Evolutionary conservation across 1,140 invertebrate species (phyloP).

Genomic region (Eulimnadia texana): DNA sequence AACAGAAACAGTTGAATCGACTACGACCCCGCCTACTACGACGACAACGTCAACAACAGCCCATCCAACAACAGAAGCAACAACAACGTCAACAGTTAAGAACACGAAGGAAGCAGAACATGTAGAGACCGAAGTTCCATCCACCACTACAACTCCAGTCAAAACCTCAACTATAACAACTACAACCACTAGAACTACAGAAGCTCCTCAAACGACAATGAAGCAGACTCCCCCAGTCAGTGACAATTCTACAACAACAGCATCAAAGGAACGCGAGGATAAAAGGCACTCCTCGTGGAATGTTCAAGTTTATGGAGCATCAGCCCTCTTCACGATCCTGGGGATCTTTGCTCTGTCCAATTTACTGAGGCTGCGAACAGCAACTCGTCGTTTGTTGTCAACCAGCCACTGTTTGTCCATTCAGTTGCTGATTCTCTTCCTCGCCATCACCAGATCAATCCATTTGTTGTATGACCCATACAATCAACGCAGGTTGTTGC

Average conservation of each 20-base stretch:
- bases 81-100: constrained; percentile 14
- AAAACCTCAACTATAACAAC: neutral
- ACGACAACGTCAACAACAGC: constrained; percentile 39
- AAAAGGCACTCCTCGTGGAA: constrained; percentile 63
- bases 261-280: constrained; percentile 20
- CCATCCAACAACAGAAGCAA: constrained; percentile 22
- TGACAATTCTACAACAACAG: neutral
- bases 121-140: neutral
- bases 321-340: constrained; percentile 61
- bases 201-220: constrained; percentile 31
- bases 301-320: constrained; percentile 70
- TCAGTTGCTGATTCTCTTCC: constrained; percentile 58
- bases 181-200: neutral
- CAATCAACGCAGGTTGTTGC: constrained; percentile 59
- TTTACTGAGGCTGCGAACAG: constrained; percentile 22
- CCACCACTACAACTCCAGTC: constrained; percentile 1
- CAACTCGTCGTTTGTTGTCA: constrained; percentile 23
- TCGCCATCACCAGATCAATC: constrained; percentile 63
- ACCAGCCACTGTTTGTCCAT: constrained; percentile 65
- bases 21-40: constrained; percentile 39
- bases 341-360: constrained; percentile 54
- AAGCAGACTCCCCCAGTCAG: constrained; percentile 31
- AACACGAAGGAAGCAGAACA: constrained; percentile 13
- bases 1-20: no score
- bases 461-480: constrained; percentile 82